Evolutionary conservation across 2,888 invertebrate genomes (phyloP).

Genomic region (Tetranychus piercei): DNA sequence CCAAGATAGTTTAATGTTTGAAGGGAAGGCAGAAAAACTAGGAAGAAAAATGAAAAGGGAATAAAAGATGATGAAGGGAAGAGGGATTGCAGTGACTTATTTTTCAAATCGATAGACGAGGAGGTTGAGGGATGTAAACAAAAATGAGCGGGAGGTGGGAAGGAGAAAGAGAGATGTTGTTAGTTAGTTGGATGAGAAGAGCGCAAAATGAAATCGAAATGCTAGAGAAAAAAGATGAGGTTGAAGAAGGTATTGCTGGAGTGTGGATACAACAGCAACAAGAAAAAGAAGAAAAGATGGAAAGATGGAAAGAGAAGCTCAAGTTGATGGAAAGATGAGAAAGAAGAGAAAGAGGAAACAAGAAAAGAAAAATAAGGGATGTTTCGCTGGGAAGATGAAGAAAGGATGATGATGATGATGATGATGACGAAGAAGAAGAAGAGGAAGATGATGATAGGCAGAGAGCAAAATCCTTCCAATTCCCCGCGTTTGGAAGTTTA

Average conservation of each 20-base stretch:
- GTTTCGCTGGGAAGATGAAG: neutral
- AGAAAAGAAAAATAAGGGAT: neutral
- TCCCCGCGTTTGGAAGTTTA: neutral
- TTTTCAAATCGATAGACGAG: neutral
- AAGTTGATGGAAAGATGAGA: neutral
- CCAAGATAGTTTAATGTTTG: neutral
- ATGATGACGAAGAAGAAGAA: neutral
- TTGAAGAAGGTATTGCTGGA: neutral
- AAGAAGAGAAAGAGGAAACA: neutral
- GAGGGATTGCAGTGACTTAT: neutral
- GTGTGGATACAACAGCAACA: neutral
- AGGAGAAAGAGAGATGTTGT: neutral
- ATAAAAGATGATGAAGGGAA: neutral
- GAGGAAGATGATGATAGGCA: neutral
- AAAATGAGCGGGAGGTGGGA: neutral
- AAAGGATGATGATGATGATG: neutral
- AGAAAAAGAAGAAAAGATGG: neutral
- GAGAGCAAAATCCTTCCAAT: neutral
- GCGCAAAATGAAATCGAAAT: slow-evolving; percentile 1
- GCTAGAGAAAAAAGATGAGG: neutral
- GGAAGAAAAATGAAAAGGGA: neutral
- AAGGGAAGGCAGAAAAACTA: neutral
- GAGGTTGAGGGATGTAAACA: neutral
- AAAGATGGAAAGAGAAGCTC: neutral
- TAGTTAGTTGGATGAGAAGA: neutral